These are phyloP conservation scores for Elegia similella DNA, from an alignment of 2,888 invertebrate genomes.

Conservation along the genomic window DNA sequence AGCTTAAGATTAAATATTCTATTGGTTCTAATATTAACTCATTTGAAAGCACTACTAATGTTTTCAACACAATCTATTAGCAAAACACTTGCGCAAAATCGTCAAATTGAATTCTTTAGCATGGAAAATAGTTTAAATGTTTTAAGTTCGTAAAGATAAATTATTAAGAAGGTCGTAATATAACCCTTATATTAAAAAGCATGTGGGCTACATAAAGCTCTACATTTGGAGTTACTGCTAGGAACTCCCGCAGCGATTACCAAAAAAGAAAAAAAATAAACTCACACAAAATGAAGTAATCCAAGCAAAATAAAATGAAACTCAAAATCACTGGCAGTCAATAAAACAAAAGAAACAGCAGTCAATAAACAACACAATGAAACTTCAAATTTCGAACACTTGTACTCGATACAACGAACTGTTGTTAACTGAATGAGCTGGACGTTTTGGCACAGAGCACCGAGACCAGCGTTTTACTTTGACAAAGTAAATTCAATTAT, in stretches of 20 bases:
- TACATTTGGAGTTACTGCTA: background rate
- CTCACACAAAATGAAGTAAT: slow-evolving; percentile 31
- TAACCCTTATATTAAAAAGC: background rate
- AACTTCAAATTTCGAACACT: slow-evolving; percentile 24
- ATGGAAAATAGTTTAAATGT: no score
- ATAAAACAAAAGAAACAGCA: slow-evolving; percentile 27
- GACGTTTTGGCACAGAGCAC: slow-evolving; percentile 16
- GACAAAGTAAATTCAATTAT: background rate
- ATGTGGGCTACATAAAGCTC: background rate
- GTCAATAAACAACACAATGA: slow-evolving; percentile 26
- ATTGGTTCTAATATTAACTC: no score
- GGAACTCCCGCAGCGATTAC: slow-evolving; percentile 28
- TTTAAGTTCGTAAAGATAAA: no score
- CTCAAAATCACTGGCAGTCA: slow-evolving; percentile 29
- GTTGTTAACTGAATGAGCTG: slow-evolving; percentile 38
- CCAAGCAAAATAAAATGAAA: slow-evolving; percentile 12
- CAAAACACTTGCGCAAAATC: no score
- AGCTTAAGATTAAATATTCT: no score
- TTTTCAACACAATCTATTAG: no score
- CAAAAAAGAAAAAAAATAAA: slow-evolving; percentile 30
- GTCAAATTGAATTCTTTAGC: no score
- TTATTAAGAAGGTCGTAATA: background rate
- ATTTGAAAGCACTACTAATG: no score
- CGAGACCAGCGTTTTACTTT: background rate
- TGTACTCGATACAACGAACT: slow-evolving; percentile 33